Evolutionary conservation across 2,113 vertebrate genomes (phyloP).

Genomic region (Urocitellus parryii): DNA sequence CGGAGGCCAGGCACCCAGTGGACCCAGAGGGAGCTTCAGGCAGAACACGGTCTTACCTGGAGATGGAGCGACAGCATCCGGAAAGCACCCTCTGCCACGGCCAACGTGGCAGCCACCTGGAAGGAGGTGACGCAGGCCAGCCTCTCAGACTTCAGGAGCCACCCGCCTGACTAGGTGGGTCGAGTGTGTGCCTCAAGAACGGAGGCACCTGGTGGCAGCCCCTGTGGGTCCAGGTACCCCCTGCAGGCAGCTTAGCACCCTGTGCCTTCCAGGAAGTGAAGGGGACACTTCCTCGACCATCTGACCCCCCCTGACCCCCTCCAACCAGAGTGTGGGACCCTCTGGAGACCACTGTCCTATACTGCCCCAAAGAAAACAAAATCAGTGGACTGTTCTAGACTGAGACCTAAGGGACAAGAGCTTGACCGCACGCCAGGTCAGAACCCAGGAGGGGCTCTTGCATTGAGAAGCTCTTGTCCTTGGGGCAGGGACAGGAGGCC

Average conservation of each 20-base stretch:
- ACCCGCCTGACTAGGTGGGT: neutral
- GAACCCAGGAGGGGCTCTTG: too few species aligned
- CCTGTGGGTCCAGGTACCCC: accelerated
- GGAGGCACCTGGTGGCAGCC: neutral
- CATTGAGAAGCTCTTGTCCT: too few species aligned
- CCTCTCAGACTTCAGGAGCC: too few species aligned
- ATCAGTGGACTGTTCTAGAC: too few species aligned
- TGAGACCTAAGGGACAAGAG: accelerated
- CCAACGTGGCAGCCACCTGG: too few species aligned
- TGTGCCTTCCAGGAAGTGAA: accelerated
- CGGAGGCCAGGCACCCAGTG: too few species aligned
- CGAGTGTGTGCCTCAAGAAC: neutral
- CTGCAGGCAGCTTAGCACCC: accelerated
- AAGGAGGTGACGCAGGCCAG: neutral
- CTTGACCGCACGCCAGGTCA: too few species aligned
- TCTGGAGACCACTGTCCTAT: too few species aligned
- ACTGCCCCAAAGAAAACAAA: too few species aligned
- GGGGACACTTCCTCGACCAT: accelerated
- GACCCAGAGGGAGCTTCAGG: too few species aligned
- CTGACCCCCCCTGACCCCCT: neutral
- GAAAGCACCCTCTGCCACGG: neutral
- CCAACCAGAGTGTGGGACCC: accelerated
- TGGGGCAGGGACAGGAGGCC: neutral
- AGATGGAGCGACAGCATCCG: accelerated
- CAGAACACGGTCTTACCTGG: too few species aligned